Evolutionary conservation across 92 coral and sea anemone genomes (phyloP).

Genomic region (Heteractis magnifica): DNA sequence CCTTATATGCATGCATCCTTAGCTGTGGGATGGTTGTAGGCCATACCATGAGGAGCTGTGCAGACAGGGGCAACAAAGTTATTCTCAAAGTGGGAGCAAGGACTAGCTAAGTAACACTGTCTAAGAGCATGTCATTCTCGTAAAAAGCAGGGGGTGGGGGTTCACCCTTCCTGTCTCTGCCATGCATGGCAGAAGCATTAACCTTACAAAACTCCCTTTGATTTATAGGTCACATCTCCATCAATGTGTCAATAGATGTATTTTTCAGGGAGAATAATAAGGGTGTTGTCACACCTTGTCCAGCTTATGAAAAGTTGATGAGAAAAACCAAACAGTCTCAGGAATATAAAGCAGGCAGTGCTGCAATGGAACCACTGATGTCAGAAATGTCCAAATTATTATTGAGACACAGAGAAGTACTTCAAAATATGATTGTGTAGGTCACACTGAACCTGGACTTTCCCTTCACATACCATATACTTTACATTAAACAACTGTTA

Average conservation of each 20-base stretch:
- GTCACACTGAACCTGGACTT: conserved; percentile 3
- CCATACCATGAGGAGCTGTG: no score
- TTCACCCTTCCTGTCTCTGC: no score
- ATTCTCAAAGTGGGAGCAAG: no score
- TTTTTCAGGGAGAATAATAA: conserved; percentile 68
- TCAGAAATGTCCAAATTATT: conserved; percentile 55
- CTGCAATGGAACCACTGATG: conserved; percentile 71
- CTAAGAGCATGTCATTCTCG: no score
- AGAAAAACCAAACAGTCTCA: conserved; percentile 36
- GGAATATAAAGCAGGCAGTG: conserved; percentile 50
- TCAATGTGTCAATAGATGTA: conserved; percentile 65
- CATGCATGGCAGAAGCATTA: background rate
- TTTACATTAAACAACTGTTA: background rate
- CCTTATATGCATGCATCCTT: no score
- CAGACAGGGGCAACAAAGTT: no score
- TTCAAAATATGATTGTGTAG: conserved; percentile 56
- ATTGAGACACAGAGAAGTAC: conserved; percentile 45
- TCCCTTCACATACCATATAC: background rate
- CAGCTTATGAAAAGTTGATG: conserved; percentile 25
- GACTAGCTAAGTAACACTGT: no score
- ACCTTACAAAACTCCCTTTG: background rate
- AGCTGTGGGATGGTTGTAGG: no score
- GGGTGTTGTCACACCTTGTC: conserved; percentile 54
- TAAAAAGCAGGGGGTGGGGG: no score
- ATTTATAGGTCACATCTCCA: conserved; percentile 47